Evolutionary conservation across 92 coral and sea anemone genomes (phyloP).

Genomic region (Parazoanthus swiftii): DNA sequence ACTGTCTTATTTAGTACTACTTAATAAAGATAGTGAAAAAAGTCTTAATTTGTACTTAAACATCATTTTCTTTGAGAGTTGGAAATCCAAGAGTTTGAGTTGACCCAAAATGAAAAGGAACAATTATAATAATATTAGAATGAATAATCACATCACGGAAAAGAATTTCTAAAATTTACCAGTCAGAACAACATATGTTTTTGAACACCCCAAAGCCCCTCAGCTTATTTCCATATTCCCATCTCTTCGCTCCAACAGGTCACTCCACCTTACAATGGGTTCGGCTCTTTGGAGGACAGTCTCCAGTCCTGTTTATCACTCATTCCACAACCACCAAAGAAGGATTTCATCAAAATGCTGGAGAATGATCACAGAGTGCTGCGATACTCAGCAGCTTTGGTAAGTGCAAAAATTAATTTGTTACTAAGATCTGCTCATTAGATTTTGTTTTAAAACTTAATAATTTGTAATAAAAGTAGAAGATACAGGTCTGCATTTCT

Average conservation of each 20-base stretch:
- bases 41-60: too few relatives aligned
- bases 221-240: too few relatives aligned
- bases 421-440: background rate
- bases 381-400: constrained; percentile 95
- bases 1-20: background rate
- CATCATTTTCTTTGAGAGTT: too few relatives aligned
- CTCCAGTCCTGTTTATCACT: constrained; percentile 94
- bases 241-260: constrained; percentile 47
- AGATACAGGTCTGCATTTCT: too few relatives aligned
- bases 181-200: too few relatives aligned
- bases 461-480: too few relatives aligned
- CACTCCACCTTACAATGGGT: constrained; percentile 97
- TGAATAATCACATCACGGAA: too few relatives aligned
- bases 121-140: too few relatives aligned
- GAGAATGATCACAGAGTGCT: constrained; percentile 97
- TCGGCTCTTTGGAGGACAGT: constrained; percentile 95
- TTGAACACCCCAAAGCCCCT: too few relatives aligned
- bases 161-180: too few relatives aligned
- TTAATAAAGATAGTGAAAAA: background rate
- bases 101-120: too few relatives aligned
- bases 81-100: too few relatives aligned
- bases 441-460: background rate
- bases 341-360: constrained; percentile 96
- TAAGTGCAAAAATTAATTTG: constrained; percentile 28
- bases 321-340: constrained; percentile 99